Evolutionary conservation across 2,888 invertebrate species (phyloP).

Genomic region (Criorhina ranunculi): DNA sequence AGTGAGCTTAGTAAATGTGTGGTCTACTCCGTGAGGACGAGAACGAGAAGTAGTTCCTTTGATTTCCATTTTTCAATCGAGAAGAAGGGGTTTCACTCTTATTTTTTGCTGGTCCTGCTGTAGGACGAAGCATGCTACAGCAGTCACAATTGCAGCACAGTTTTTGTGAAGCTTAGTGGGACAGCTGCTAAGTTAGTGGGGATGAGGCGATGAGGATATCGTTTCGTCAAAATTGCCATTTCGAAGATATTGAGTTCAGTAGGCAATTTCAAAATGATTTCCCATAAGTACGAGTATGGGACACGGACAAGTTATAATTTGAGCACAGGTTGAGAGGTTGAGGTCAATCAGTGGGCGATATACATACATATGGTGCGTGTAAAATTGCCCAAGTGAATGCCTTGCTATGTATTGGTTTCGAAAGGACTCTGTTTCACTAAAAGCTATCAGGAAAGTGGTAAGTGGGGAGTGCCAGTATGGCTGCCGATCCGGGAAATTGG

Average conservation of each 20-base stretch:
- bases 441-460: too few relatives aligned
- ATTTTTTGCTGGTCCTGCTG: constrained; percentile 19
- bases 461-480: too few relatives aligned
- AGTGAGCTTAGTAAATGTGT: constrained; percentile 73
- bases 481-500: too few relatives aligned
- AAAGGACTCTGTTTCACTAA: too few relatives aligned
- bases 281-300: background rate
- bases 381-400: background rate
- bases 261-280: background rate
- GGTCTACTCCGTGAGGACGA: constrained; percentile 20
- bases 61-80: constrained; percentile 70
- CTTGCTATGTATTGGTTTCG: too few relatives aligned
- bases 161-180: constrained; percentile 66
- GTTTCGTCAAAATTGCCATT: constrained; percentile 30
- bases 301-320: constrained; percentile 8
- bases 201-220: constrained; percentile 45
- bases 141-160: constrained; percentile 68
- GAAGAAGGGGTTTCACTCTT: constrained; percentile 45
- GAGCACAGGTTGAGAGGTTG: background rate
- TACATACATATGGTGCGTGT: background rate
- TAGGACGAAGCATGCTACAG: constrained; percentile 51
- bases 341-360: background rate
- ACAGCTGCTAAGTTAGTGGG: constrained; percentile 46
- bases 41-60: constrained; percentile 63
- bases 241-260: constrained; percentile 39